Percentiles rank a stretch among this genome's conserved stretches.
Evolutionary conservation across 2,888 invertebrate genomes (phyloP).

Genomic region (Phasia obesa): DNA sequence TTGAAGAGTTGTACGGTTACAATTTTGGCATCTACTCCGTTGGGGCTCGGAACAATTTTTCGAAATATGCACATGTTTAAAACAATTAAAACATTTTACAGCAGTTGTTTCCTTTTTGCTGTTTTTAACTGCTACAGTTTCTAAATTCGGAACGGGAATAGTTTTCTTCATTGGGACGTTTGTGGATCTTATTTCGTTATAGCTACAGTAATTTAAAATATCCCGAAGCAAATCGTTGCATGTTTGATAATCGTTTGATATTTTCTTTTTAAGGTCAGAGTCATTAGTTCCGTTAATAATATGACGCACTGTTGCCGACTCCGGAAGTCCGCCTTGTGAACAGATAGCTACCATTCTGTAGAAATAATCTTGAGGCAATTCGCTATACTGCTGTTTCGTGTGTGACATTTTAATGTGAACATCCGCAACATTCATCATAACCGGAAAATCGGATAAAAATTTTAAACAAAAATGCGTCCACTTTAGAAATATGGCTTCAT

Average conservation of each 20-base stretch:
- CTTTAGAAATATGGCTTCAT: not conserved
- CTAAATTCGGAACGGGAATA: no score
- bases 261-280: conserved; percentile 39
- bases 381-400: conserved; percentile 26
- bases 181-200: conserved; percentile 51
- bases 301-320: conserved; percentile 58
- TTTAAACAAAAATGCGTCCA: not conserved
- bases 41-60: not conserved
- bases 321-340: conserved; percentile 44
- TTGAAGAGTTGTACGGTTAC: not conserved
- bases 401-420: conserved; percentile 59
- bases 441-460: no score
- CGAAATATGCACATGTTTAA: not conserved
- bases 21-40: not conserved
- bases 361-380: conserved; percentile 46
- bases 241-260: conserved; percentile 46
- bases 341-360: conserved; percentile 64
- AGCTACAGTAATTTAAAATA: conserved; percentile 39
- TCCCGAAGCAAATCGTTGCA: conserved; percentile 48
- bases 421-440: conserved; percentile 56
- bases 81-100: not conserved
- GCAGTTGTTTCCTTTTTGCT: no score
- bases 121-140: no score
- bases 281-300: conserved; percentile 69
- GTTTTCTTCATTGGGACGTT: not conserved